These are phyloP conservation scores for Pygoscelis antarcticus DNA, from an alignment of 2,113 vertebrate genomes.

Conservation along the genomic window DNA sequence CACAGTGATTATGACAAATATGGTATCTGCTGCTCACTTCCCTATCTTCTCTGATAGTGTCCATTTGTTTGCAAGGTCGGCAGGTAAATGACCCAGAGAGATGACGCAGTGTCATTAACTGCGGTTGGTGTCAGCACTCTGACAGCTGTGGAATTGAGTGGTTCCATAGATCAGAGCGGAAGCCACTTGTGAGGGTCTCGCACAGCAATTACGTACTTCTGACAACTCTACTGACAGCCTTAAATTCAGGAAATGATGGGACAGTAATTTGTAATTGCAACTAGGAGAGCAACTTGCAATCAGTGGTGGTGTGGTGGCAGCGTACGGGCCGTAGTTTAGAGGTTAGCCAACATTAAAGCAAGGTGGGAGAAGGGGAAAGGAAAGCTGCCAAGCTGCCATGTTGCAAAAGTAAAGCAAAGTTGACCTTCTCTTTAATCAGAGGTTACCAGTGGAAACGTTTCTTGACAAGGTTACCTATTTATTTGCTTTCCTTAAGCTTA, in stretches of 20 bases:
- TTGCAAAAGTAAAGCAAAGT: neutral
- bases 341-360: neutral
- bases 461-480: neutral
- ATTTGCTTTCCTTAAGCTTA: neutral
- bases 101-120: constrained; percentile 78
- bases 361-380: neutral
- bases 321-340: neutral
- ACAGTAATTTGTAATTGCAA: constrained; percentile 39
- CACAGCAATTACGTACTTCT: constrained; percentile 35
- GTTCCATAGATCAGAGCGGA: constrained; percentile 67
- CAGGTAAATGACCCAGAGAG: constrained; percentile 71
- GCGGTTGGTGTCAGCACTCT: constrained; percentile 80
- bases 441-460: neutral
- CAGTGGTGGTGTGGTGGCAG: neutral
- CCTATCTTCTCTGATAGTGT: constrained; percentile 25
- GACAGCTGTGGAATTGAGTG: constrained; percentile 79
- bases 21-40: constrained; percentile 57
- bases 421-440: neutral
- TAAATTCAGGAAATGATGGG: constrained; percentile 16
- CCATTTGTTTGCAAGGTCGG: constrained; percentile 69
- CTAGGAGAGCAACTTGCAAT: neutral
- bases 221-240: constrained; percentile 9
- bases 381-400: neutral
- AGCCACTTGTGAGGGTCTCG: constrained; percentile 47
- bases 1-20: constrained; percentile 89